Evolutionary conservation across 2,113 vertebrate species (phyloP).

Genomic region (Sigmodon hispidus): DNA sequence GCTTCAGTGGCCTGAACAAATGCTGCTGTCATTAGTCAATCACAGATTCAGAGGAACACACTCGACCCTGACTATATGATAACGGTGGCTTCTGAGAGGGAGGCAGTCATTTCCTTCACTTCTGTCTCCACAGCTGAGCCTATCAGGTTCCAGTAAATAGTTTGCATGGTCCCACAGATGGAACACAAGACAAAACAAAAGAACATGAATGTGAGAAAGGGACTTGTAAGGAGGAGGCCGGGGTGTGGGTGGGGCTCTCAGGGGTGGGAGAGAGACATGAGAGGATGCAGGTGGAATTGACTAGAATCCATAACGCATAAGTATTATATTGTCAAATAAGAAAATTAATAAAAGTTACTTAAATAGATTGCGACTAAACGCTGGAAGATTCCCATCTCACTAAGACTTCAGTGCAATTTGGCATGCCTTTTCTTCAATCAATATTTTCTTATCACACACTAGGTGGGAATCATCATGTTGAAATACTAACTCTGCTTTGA

Average conservation of each 20-base stretch:
- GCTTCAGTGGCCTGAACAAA: neutral
- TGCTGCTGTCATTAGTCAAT: neutral
- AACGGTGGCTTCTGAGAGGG: neutral
- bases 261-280: neutral
- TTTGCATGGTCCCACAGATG: neutral
- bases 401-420: constrained; percentile 4
- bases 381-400: neutral
- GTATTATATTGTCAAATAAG: neutral
- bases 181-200: neutral
- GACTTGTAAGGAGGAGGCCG: neutral
- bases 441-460: constrained; percentile 45
- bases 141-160: neutral
- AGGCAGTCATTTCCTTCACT: neutral
- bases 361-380: neutral
- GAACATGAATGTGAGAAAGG: no score
- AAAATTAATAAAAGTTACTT: neutral
- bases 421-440: neutral
- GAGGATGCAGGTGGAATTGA: neutral
- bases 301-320: neutral
- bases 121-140: neutral
- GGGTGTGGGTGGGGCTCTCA: neutral
- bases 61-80: neutral
- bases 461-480: neutral
- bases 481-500: neutral
- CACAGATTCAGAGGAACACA: neutral